Evolutionary conservation across 2,113 vertebrate species (phyloP), one percentile per base, ranked within the genome.

Genomic region (Prolemur simus): DNA sequence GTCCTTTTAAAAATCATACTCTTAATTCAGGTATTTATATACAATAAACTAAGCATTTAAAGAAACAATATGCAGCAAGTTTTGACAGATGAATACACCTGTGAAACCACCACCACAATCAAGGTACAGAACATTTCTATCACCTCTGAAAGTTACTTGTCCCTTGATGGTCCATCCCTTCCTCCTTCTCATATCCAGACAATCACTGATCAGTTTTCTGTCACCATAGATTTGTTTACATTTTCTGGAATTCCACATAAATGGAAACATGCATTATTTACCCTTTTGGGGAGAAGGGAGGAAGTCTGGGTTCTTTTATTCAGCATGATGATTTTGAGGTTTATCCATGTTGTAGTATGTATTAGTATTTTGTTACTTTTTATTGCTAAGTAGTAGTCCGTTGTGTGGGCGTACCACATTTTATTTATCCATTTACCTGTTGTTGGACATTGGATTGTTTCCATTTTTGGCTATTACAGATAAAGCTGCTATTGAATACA

Each of bases 171-270:
- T 77, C 13, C 32, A 27, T 52, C 17, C 47, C 17, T 87, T 83
- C 14, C 32, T 83, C 32, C 29, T 60, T 0, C 12, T 64, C 34
- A 76, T 49, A 66, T 32, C 37, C 45, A 71, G 63, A 42, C 5
- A 58, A 25, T 88, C 80, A 54, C 54, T 47, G 25, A n/a, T 92
- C 47, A 89, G 73, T 25, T 86, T 96, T 82, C 45, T 94, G 63
- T 95, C 74, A 77, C 42, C 87, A 13, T n/a, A 56, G 32, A 91
- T 49, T 37, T 49, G 42, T 49, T 80, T 56, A 74, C 20, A 39
- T 64, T 69, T 87, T 88, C 56, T 81, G 39, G 52, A 93, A 88
- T 92, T 95, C 64, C 15, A 8, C 49, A 17, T 69, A 52, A 76
- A 64, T 82, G 34, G 56, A 95, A 88, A 64, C 71, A 69, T 56